Conservation (phyloP, 2,888 invertebrate genomes). For the Dolichomitus sp. region DNA sequence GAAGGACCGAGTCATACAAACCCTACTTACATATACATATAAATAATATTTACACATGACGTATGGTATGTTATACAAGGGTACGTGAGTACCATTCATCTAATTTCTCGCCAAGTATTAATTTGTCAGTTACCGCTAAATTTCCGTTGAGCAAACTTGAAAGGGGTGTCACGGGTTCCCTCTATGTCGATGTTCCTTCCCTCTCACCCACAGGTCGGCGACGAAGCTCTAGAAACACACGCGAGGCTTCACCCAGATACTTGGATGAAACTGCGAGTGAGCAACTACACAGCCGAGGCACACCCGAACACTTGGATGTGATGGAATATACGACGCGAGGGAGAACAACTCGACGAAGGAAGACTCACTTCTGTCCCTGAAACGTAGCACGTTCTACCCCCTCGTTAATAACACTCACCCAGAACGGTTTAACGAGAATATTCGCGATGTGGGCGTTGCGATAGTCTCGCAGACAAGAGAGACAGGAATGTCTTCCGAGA, state of each 20-base stretch:
- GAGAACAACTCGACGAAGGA: conserved; percentile 8
- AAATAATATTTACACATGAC: background rate
- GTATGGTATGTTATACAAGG: background rate
- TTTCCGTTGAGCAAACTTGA: too few species aligned
- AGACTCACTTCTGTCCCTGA: conserved; percentile 3
- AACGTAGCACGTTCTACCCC: background rate
- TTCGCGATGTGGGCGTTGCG: conserved; percentile 3
- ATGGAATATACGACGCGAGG: background rate
- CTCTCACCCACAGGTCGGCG: too few species aligned
- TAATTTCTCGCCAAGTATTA: too few species aligned
- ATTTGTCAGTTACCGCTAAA: too few species aligned
- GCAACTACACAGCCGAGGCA: background rate
- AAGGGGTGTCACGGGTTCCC: background rate
- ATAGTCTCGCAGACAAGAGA: conserved; percentile 4
- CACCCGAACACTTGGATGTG: background rate
- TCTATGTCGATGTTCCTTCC: background rate
- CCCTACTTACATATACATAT: background rate
- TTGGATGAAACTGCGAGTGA: background rate
- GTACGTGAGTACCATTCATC: too few species aligned
- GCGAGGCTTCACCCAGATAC: background rate
- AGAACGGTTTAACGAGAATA: conserved; percentile 23
- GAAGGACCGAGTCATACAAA: too few species aligned
- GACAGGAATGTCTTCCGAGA: background rate
- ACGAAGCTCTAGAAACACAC: background rate
- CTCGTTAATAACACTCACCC: conserved; percentile 24